Evolutionary conservation across 2,113 vertebrate species (phyloP).

Genomic region (Lampris incognitus): DNA sequence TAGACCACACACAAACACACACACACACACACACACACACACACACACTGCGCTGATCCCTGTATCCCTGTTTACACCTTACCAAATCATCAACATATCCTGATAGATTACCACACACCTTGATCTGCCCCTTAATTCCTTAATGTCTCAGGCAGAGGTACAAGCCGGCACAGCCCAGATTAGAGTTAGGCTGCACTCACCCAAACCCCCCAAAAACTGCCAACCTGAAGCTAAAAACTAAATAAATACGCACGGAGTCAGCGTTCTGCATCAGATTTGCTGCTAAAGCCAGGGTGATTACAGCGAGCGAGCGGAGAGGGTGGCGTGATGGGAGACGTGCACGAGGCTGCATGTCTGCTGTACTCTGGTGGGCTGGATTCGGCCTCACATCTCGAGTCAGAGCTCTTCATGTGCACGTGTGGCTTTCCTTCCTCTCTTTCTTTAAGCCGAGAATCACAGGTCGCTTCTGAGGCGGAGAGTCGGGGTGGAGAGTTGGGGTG

Average conservation of each 20-base stretch:
- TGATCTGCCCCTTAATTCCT: slow-evolving; percentile 72
- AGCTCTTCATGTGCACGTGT: too few relatives aligned
- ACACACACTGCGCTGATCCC: neutral
- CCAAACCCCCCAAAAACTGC: slow-evolving; percentile 39
- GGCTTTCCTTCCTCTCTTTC: too few relatives aligned
- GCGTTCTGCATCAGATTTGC: slow-evolving; percentile 71
- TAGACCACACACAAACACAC: slow-evolving; percentile 19
- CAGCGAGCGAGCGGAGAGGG: slow-evolving; percentile 53
- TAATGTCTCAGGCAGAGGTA: slow-evolving; percentile 71
- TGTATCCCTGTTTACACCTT: slow-evolving; percentile 59
- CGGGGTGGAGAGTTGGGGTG: too few relatives aligned
- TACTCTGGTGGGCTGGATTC: neutral
- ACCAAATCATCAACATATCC: slow-evolving; percentile 65
- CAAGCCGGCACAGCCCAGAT: slow-evolving; percentile 74
- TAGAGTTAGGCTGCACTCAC: slow-evolving; percentile 55
- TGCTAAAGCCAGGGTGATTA: slow-evolving; percentile 71
- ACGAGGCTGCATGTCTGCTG: slow-evolving; percentile 27
- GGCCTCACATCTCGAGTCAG: too few relatives aligned
- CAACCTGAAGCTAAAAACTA: slow-evolving; percentile 33
- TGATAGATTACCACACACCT: slow-evolving; percentile 66
- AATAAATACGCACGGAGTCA: slow-evolving; percentile 60
- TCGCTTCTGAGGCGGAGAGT: too few relatives aligned
- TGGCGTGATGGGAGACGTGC: slow-evolving; percentile 48
- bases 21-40: slow-evolving; percentile 32
- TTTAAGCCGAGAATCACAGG: too few relatives aligned